Evolutionary conservation across 92 coral and sea anemone species (phyloP), one percentile per base, ranked within the genome.

Genomic region (Scolanthus callimorphus): DNA sequence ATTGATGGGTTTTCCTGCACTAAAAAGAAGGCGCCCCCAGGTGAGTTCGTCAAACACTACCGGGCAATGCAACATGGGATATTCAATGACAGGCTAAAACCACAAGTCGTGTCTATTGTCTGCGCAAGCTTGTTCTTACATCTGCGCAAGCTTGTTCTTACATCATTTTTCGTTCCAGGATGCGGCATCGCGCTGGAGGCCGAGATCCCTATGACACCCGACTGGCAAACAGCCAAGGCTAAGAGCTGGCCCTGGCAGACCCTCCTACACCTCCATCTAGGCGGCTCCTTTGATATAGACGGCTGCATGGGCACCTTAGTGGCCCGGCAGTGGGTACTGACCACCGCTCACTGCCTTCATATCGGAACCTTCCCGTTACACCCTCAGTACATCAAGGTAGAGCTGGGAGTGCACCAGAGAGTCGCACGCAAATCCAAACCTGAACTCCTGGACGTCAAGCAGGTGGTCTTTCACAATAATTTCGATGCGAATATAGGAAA

Each of bases 231-330:
- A 34, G 72, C 95, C 17, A 61, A 59, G 20, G 48, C 54, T 11
- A 72, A 75, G 8, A 67, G 81, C 48, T 88, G 96, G 97, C 97
- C 97, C 23, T 91, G 97, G 97, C 58, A 82, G 17, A 96, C 80
- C 0, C 69, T 87, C 31, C 77, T 91, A 55, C 84, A 83, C 62
- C n/a, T n/a, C n/a, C 41, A 34, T 34, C 73, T 82, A 51, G 55
- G 74, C 52, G 50, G 72, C 44, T 77, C 62, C 60, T 81, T 82
- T 11, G 74, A 71, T 45, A 73, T 82, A 17, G 88, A 77, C 39
- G 97, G 95, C 50, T 86, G 92, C 52, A 77, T 91, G 91, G 97
- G 96, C 26, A 82, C 95, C 25, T 68, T 91, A 26, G 74, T 91
- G 6, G 88, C 81, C 77, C 72, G 84, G 37, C 70, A 91, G 53